Evolutionary conservation across 92 coral and sea anemone genomes (phyloP).

Genomic region (Zoanthus solanderi): DNA sequence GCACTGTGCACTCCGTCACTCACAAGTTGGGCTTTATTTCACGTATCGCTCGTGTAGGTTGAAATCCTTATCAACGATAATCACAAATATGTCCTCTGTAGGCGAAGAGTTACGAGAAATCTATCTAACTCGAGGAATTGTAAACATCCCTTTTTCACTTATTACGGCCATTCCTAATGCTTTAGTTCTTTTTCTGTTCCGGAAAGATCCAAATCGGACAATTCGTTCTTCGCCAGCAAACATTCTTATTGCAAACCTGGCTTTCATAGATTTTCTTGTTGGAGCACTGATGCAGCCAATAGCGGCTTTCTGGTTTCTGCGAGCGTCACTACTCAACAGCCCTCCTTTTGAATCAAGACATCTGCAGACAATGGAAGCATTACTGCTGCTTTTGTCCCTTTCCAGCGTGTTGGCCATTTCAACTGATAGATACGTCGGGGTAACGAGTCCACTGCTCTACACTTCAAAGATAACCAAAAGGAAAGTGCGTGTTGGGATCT

Average conservation of each 20-base stretch:
- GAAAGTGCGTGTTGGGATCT: constrained; percentile 1
- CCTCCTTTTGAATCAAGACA: constrained; percentile 42
- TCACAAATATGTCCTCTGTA: constrained; percentile 11
- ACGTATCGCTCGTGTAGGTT: neutral
- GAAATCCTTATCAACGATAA: no score
- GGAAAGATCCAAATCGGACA: constrained; percentile 36
- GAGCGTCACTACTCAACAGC: neutral
- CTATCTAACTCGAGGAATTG: constrained; percentile 32
- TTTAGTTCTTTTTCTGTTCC: constrained; percentile 14
- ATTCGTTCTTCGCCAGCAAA: constrained; percentile 38
- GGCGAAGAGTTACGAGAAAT: neutral
- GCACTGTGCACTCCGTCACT: no score
- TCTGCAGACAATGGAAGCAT: constrained; percentile 34
- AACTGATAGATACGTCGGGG: constrained; percentile 29
- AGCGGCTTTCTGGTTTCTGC: constrained; percentile 37
- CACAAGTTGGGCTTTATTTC: neutral
- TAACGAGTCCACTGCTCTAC: constrained; percentile 24
- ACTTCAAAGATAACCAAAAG: constrained; percentile 15
- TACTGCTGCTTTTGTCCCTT: constrained; percentile 15
- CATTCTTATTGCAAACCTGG: constrained; percentile 13
- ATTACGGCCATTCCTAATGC: constrained; percentile 27
- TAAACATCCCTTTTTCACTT: constrained; percentile 23
- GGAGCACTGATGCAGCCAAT: constrained; percentile 26
- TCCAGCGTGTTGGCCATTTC: constrained; percentile 41
- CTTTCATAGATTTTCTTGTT: constrained; percentile 32